Base-by-base conservation (phyloP, 2,113 vertebrate species). In the Pelobates fuscus region DNA sequence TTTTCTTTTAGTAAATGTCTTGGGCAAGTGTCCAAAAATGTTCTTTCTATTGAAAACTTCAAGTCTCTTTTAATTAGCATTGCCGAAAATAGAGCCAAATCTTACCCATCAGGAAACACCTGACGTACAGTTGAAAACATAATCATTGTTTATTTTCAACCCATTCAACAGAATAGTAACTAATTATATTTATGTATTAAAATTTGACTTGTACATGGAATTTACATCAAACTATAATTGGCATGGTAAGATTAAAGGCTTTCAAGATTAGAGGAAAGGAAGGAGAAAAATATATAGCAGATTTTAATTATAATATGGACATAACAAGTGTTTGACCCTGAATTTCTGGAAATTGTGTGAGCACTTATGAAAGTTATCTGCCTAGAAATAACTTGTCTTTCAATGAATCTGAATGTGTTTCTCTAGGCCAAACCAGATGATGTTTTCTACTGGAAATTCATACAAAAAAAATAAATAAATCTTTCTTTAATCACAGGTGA, bases 41-140 rank as follows among this genome's bases (percentile, higher is more conserved):
- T 70, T 70, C 55, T 70, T 60, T 70, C 68, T 70, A 44, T 60
- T 70, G 32, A 70, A 70, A 44, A 70, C 55, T 18, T 70, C 55
- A 70, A 70, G 25, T 70, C 41, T 6, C 20, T 70, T 59, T 70
- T 70, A 60, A 70, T 70, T 70, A 70, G 30, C 55, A 44, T 70
- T 60, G 18, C 32, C 37, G 26, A 70, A 70, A 70, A 70, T 70
- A 70, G 55, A 44, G 6, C 23, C 21, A 27, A 44, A 70, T 70
- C 68, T 43, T 60, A 58, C 54, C 54, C 54, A 70, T 58, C 24
- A 70, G 68, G 68, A 70, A 70, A 27, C 55, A 70, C 68, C 30
- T 43, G 29, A 29, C 30, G n/a, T 70, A 26, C 30, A 43, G 8
- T 23, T n/a, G 21, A 58, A 62, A 30, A 58, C 24, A 49, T 49